Conservation (phyloP, 2,797 vertebrate genomes). For the Limosa lapponica region DNA sequence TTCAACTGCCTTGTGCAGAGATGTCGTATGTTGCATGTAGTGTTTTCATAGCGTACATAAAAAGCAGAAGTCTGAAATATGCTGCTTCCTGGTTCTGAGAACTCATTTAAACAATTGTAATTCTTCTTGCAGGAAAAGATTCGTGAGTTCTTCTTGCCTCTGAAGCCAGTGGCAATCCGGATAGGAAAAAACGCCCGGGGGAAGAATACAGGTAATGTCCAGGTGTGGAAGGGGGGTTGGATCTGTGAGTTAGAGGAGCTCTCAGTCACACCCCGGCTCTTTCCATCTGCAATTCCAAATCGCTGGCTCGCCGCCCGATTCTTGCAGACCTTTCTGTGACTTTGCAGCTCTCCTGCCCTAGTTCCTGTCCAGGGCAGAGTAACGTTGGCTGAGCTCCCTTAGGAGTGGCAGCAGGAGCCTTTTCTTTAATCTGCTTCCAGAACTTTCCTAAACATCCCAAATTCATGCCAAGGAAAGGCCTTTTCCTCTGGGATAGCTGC, state of each 20-base stretch:
- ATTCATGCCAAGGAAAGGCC: background rate
- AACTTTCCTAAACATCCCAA: background rate
- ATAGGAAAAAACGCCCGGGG: conserved; percentile 86
- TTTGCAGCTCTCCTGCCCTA: conserved; percentile 17
- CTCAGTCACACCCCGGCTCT: background rate
- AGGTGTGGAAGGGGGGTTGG: fast-evolving
- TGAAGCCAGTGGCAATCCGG: conserved; percentile 89
- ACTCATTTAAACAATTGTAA: background rate
- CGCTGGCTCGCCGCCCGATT: background rate
- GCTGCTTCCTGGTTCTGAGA: background rate
- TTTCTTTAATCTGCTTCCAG: background rate
- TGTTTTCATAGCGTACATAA: fast-evolving
- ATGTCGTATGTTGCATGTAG: fast-evolving
- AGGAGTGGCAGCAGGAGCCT: background rate
- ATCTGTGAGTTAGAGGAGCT: background rate
- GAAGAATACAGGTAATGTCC: conserved; percentile 86
- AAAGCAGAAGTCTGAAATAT: background rate
- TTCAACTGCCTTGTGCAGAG: background rate
- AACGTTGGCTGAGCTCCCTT: background rate
- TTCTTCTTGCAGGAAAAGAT: conserved; percentile 85
- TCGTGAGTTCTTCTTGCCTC: conserved; percentile 89
- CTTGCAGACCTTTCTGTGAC: background rate
- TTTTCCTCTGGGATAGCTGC: background rate
- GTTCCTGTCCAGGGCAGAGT: background rate
- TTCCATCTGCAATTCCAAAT: background rate